Evolutionary conservation across 2,888 invertebrate genomes (phyloP), one percentile per base, ranked within the genome.

Genomic region (Acleris literana): DNA sequence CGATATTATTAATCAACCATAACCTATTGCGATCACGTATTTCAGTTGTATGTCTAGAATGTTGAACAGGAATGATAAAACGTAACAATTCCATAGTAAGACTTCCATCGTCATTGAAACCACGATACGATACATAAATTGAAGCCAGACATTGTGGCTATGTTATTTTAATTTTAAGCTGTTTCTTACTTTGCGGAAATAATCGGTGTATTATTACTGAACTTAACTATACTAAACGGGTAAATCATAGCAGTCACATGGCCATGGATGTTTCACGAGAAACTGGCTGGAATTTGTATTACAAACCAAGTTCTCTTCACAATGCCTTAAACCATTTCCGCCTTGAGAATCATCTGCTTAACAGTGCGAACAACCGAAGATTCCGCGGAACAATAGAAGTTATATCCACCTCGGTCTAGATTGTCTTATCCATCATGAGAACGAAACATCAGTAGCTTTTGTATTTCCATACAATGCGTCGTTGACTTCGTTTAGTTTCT

Each of bases 391-490:
- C 60, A 60, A 65, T 60, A 20, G 57, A 11, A 44, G 49, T 29
- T 56, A 48, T 63, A 68, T 71, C 72, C 67, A 68, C 51, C 67
- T 20, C 62, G 49, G 71, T 76, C 76, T 76, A 74, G 76, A 76
- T 81, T 72, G 78, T 78, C 77, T 83, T 83, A 81, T 81, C 79
- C 75, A 51, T 65, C 72, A 74, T 80, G 80, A 74, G 83, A 85
- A 77, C 73, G 39, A 52, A 73, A 71, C 79, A 79, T 73, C 79
- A 79, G 80, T 72, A 76, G 78, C 76, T 68, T 53, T 67, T 70
- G 69, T 66, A 71, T 85, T 82, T 77, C 75, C 81, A 85, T 81
- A 84, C 81, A 84, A 84, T 84, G 75, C 80, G 72, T 75, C 76
- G 79, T 83, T 76, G 72, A 72, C 74, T 79, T 74, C 72, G 79